A percentile compares a stretch with the other conserved stretches of the same genome.
These are phyloP conservation scores for Euura saliciscinereae DNA, from an alignment of 1,140 invertebrate species.

Conservation along the genomic window DNA sequence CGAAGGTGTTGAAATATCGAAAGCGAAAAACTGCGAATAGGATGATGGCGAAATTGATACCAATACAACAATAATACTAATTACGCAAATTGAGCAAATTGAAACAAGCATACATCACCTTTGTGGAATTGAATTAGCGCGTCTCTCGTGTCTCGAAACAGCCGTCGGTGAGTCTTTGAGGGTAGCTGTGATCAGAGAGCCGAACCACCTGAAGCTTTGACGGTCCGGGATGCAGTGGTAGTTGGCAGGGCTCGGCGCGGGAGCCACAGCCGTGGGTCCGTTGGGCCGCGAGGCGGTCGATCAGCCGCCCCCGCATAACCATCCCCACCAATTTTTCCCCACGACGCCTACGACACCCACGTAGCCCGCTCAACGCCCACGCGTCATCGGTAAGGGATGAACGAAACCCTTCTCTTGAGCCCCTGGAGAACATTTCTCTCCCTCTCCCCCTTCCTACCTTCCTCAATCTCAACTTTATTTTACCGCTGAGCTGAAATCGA, in stretches of 20 bases:
- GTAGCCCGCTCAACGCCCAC: not conserved
- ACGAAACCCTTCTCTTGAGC: not conserved
- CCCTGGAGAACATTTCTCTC: not conserved
- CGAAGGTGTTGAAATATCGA: no score
- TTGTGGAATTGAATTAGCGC: not conserved
- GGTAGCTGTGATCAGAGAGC: not conserved
- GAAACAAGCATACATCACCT: not conserved
- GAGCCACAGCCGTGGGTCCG: not conserved
- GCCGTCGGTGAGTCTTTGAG: not conserved
- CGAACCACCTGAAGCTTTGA: conserved; percentile 2
- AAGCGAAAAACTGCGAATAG: no score
- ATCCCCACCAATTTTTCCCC: not conserved
- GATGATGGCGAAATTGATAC: no score
- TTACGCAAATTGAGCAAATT: no score
- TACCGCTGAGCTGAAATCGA: not conserved
- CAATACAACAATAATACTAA: no score
- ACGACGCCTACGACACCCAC: not conserved
- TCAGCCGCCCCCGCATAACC: not conserved
- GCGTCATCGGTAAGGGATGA: not conserved
- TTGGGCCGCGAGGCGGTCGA: not conserved
- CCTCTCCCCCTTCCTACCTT: not conserved
- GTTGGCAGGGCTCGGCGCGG: conserved; percentile 2
- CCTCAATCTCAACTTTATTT: not conserved
- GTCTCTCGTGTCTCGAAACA: not conserved
- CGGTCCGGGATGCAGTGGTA: not conserved